Conservation (phyloP, 1,140 invertebrate species). For the Acyrthosiphon pisum region DNA sequence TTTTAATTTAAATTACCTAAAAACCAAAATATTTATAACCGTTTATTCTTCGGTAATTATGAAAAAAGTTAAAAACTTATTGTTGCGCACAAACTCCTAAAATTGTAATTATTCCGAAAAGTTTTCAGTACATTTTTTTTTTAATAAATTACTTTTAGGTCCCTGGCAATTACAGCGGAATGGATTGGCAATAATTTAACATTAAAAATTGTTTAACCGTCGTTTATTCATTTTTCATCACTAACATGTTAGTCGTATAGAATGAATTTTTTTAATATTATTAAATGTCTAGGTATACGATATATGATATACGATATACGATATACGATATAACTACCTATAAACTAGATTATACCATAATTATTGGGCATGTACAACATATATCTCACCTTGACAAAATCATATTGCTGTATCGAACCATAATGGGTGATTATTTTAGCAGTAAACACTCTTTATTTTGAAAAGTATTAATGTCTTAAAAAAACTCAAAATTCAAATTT, state of each 20-base stretch:
- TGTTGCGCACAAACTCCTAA: conserved; percentile 2
- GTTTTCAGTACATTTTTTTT: background rate
- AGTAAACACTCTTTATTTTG: background rate
- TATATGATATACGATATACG: no score
- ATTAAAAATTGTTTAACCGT: background rate
- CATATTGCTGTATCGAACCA: background rate
- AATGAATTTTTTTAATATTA: no score
- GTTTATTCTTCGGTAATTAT: background rate
- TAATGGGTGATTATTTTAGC: background rate
- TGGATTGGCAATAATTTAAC: background rate
- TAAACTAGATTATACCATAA: background rate
- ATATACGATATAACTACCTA: no score
- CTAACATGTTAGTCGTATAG: background rate
- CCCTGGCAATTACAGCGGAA: no score
- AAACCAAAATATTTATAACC: background rate
- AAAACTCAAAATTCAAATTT: background rate
- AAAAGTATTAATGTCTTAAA: background rate
- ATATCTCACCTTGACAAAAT: background rate
- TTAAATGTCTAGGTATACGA: background rate
- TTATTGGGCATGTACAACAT: background rate
- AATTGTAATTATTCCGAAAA: conserved; percentile 19
- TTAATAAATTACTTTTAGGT: conserved; percentile 34
- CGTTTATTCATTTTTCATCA: background rate
- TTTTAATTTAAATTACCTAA: conserved; percentile 25
- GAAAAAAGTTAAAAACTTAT: conserved; percentile 35